Base-by-base conservation (phyloP, 1,140 invertebrate species). In the Cydia fagiglandana region DNA sequence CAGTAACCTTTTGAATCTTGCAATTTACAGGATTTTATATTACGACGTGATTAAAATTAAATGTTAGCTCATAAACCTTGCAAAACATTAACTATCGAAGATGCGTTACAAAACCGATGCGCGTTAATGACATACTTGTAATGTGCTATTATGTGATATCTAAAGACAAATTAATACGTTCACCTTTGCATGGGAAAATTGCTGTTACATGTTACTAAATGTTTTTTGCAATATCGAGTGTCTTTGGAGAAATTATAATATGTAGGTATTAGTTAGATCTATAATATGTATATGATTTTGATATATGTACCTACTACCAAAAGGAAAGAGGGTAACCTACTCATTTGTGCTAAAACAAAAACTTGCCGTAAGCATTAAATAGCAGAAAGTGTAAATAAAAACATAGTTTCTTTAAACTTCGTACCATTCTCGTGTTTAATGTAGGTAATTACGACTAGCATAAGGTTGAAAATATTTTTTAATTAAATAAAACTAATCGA, bases 121-220 rank as follows among this genome's bases (percentile, higher is more conserved):
- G 15, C 24, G 64, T 56, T 77, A 77, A 77, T 77, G 74, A 74
- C 76, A 50, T 53, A 41, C 30, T n/a, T 66, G 73, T 70, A 38
- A 47, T 73, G 17, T 64, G 70, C 41, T 64, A 73, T 77, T 73
- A 77, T 64, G 56, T 74, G 56, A 73, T 74, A 77, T 85, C 78
- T 82, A 56, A 61, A 82, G 74, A 86, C 80, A 80, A 86, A 85
- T 88, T 86, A 85, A 84, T 85, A 81, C 80, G 85, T 88, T 88
- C 85, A 89, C 84, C 86, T 88, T 84, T 78, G 83, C 84, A 80
- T 88, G 84, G 80, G 86, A 87, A 88, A 84, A 84, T 83, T 75
- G 79, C 79, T 75, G 77, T 81, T 77, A 76, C 76, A 78, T 70
- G 34, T 17, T 41, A 70, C 66, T 38, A 38, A 34, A 68, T 68